phyloP scores from a whole-genome alignment of 2,797 vertebrate genomes.

The Eurystomus glaucurus region DNA sequence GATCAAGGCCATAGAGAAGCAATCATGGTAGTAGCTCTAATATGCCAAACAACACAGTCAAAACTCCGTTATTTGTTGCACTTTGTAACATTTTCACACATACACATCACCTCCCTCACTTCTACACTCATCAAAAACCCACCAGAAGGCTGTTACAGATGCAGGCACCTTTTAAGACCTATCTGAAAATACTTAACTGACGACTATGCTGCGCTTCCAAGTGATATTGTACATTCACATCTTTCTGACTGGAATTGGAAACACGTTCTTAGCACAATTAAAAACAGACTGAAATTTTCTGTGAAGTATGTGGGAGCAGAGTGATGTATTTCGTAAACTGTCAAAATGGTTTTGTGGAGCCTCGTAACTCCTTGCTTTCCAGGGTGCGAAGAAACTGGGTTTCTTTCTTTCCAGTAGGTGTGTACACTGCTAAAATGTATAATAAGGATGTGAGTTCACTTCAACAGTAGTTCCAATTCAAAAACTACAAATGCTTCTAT shows the following conservation, averaged over 20 bases:
- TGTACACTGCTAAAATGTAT: neutral
- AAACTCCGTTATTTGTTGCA: neutral
- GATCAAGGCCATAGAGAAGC: neutral
- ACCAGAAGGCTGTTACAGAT: neutral
- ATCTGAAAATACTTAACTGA: neutral
- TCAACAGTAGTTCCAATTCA: neutral
- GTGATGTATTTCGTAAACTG: neutral
- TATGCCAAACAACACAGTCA: neutral
- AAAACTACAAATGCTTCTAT: neutral
- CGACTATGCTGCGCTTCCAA: neutral
- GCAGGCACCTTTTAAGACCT: neutral
- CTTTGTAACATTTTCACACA: neutral
- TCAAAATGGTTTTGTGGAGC: neutral
- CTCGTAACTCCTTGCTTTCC: neutral
- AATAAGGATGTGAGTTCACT: neutral
- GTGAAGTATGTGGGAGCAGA: neutral
- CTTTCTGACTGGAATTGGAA: neutral
- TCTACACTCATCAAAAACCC: neutral
- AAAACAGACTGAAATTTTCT: neutral
- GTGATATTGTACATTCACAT: neutral
- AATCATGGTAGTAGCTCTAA: neutral
- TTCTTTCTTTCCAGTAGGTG: neutral
- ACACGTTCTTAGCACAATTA: neutral
- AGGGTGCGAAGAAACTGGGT: neutral
- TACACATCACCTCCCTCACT: neutral